Base-by-base conservation (phyloP, 2,113 vertebrate genomes). In the Sterna hirundo region DNA sequence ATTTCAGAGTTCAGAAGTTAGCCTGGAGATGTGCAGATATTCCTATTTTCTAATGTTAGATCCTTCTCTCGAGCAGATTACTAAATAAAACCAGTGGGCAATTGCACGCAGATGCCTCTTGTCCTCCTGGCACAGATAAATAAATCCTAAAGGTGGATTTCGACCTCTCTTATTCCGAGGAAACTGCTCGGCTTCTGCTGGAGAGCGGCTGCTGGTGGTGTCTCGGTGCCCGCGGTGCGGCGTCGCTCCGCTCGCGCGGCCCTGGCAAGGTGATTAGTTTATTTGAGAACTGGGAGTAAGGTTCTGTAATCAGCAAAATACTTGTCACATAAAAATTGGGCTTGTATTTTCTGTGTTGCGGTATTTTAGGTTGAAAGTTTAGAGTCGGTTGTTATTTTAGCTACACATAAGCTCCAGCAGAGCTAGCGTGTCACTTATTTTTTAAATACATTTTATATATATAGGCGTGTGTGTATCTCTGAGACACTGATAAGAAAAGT, bases 241-340 rank as follows among this genome's bases (percentile, higher is more conserved):
- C 61, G 29, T 36, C 1, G 4, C 19, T 0, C 36, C 27, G 32
- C 61, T 64, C 2, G 4, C 58, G 0, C 5, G 32, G 74, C 36
- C 23, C 65, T 54, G 80, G 66, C 29, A 6, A 32, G 49, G 13
- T 2, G 3, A 40, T 80, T 2, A 12, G 46, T 70, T 92, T 86
- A 54, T 86, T 88, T 65, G 93, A 47, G 91, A 75, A 70, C 36
- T 57, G 81, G 64, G 64, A 68, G 57, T 3, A 44, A 51, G 64
- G 60, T 61, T 66, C 58, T 47, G 12, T 52, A 61, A 55, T 26
- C 62, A n/a, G 64, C 51, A 61, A 47, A 84, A 52, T 11, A 15
- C 55, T 81, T n/a, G 18, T 52, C 51, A n/a, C 44, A 29, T 65
- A 14, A 65, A 64, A 82, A 30, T 5, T 42, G 6, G 58, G 6